Base-by-base conservation (phyloP, 2,797 vertebrate genomes). In the Acrossocheilus wenchowensis region DNA sequence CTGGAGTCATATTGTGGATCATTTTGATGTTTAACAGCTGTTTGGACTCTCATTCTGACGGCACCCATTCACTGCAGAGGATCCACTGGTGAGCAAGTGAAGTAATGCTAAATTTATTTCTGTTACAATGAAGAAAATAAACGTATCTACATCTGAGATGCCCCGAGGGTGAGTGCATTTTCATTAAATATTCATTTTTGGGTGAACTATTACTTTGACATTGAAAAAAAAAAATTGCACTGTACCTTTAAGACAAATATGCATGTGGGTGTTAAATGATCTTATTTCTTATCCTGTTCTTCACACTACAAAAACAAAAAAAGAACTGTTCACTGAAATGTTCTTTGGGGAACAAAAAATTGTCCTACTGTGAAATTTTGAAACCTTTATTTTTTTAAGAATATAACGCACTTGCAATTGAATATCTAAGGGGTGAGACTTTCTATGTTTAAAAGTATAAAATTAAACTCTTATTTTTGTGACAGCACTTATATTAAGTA, bases 201-300 rank as follows among this genome's bases (percentile, higher is more conserved):
- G 23, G 10, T 60, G 21, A 60, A 60, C 54, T 57, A n/a, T n/a
- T 60, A 23, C 21, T n/a, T 68, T 68, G 8, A 36, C 30, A 36
- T 19, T 36, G n/a, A 26, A 10, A 62, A 62, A 15, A 62, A 62
- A 15, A 26, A 62, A 64, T 19, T 0, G 30, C 78, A 36, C 62
- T 68, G 26, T 48, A 15, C 60, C 62, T 81, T 50, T 84, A 78
- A 77, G 60, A 36, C 62, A 77, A 84, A 34, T 10, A 21, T 60
- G n/a, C 26, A 5, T 7, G 41, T 74, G 41, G 26, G n/a, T 66
- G 9, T 77, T 71, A 3, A 77, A 77, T 48, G 1, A 68, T 78
- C 83, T 78, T 30, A 39, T 50, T 75, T 84, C 43, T 17, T 36
- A n/a, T n/a, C 10, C 50, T 62, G 14, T 54, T 21, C 52, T 54